A percentile compares a stretch with the other conserved stretches of the same genome.
Conservation (phyloP, 2,797 vertebrate genomes). For the Neostethus bicornis region DNA sequence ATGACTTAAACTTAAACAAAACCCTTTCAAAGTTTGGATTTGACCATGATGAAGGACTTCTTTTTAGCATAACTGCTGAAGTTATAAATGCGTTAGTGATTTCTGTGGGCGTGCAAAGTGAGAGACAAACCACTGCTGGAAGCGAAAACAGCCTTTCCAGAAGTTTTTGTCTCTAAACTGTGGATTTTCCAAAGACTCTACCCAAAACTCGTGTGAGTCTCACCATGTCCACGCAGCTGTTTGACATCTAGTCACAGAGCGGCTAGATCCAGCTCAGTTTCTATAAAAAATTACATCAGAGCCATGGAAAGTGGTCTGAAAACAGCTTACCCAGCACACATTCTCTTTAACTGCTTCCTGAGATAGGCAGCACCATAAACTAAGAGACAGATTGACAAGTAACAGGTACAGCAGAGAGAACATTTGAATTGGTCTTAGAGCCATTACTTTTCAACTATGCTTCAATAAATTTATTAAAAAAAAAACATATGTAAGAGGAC, state of each 20-base stretch:
- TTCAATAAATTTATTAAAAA: conserved; percentile 1
- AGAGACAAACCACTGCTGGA: conserved; percentile 36
- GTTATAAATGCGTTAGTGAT: conserved; percentile 26
- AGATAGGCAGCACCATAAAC: conserved; percentile 37
- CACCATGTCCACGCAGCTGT: conserved; percentile 33
- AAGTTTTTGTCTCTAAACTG: conserved; percentile 58
- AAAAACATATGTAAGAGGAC: not conserved
- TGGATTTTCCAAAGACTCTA: conserved; percentile 36
- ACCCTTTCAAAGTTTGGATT: conserved; percentile 52
- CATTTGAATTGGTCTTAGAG: conserved; percentile 8
- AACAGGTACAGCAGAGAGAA: conserved; percentile 44
- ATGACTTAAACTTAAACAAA: conserved; percentile 52
- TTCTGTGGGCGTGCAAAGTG: conserved; percentile 48
- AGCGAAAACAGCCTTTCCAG: conserved; percentile 58
- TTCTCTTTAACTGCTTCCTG: conserved; percentile 40
- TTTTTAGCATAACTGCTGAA: conserved; percentile 48
- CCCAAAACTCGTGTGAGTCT: conserved; percentile 1
- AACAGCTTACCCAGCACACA: conserved; percentile 45
- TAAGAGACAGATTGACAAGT: conserved; percentile 30
- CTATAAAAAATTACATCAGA: conserved; percentile 58
- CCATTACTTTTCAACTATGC: not conserved
- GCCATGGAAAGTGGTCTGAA: conserved; percentile 39
- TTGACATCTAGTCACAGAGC: conserved; percentile 15
- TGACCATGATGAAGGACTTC: conserved; percentile 61
- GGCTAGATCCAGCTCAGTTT: conserved; percentile 41